Conservation (phyloP, 2,797 vertebrate genomes). For the Loris lydekkerianus region DNA sequence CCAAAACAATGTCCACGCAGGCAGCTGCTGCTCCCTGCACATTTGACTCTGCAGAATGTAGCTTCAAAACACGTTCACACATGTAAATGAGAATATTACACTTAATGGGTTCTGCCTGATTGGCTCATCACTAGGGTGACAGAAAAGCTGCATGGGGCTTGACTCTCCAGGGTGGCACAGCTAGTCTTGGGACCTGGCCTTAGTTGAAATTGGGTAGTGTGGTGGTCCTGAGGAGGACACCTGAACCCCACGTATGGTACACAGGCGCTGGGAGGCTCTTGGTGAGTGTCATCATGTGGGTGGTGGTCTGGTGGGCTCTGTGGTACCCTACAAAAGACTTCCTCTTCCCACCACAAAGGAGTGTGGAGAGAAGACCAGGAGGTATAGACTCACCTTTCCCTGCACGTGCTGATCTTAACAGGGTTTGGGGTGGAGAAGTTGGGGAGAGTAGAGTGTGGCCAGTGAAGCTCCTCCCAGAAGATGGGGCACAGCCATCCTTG, state of each 20-base stretch:
- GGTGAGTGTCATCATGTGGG: rapidly evolving
- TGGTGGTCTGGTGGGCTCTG: not conserved
- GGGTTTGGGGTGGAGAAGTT: not conserved
- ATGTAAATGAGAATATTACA: not conserved
- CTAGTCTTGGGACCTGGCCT: not conserved
- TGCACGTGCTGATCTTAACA: no score
- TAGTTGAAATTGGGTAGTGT: rapidly evolving
- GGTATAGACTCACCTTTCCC: not conserved
- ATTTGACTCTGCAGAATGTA: not conserved
- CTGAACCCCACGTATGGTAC: rapidly evolving
- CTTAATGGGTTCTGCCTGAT: not conserved
- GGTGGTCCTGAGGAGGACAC: not conserved
- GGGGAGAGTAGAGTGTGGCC: not conserved
- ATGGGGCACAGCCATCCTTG: not conserved
- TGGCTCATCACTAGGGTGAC: constrained; percentile 17
- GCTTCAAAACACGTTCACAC: no score
- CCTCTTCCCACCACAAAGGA: not conserved
- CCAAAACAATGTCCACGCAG: not conserved
- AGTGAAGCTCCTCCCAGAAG: not conserved
- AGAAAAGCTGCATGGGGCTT: not conserved
- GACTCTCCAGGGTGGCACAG: not conserved
- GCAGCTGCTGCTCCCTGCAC: not conserved
- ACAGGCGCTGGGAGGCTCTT: rapidly evolving
- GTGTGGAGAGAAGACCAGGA: not conserved
- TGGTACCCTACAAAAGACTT: not conserved